Base-by-base conservation (phyloP, 2,797 vertebrate genomes). In the Kryptolebias ocellatus region DNA sequence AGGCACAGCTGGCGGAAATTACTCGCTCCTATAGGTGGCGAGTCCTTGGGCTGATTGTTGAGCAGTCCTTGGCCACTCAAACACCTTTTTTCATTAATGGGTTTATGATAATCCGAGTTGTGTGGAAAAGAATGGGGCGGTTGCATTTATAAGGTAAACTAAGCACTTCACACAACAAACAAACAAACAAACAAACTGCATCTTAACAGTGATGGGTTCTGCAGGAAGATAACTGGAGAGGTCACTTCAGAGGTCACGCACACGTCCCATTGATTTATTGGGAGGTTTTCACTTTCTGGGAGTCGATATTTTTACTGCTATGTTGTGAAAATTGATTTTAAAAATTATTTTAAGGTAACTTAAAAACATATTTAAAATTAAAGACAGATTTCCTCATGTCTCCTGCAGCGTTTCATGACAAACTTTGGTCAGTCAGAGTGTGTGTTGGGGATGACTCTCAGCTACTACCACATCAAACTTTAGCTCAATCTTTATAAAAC, bases 1-100 rank as follows among this genome's bases (percentile, higher is more conserved):
- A 78, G 73, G 58, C 70, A 79, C 86, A 89, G 75, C 79, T 88
- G 83, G 76, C 62, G 56, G 64, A 77, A 85, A 85, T 74, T 0
- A 80, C 74, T 60, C 42, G 20, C 49, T 74, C 49, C 62, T 57
- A 16, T 28, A 61, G 59, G 55, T 65, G n/a, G 17, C 46, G 42
- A 83, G 55, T 78, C 53, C 74, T 64, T 65, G n/a, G 51, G 46
- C 53, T 59, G 20, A 71, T 55, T 74, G 69, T 64, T 75, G 39
- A 68, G 54, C 39, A 60, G 29, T 56, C 28, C 44, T 58, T 50
- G 47, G 29, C 39, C 52, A 67, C 27, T 45, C 18, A 50, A 55
- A 68, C 49, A 70, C 49, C 39, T 67, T 56, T 24, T 27, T 27
- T 77, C 47, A 68, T 71, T 69, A 64, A 65, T 55, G 14, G 42